Conservation (phyloP, 2,797 vertebrate species). For the Pangasius djambal region DNA sequence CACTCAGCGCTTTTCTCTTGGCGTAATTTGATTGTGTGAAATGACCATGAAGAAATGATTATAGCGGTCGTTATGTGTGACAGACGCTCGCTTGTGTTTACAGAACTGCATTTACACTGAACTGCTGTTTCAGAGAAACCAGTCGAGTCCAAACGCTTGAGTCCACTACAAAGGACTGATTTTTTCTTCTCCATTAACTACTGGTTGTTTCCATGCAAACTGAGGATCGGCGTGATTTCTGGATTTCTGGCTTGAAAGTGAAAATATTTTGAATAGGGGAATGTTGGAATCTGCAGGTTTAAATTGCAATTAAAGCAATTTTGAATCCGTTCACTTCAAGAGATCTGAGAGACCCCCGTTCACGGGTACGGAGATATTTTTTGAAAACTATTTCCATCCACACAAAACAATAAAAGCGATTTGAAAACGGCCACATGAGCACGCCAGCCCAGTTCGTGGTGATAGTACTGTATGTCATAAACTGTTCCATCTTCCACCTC, state of each 20-base stretch:
- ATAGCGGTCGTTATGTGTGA: slow-evolving; percentile 61
- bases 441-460: too few species aligned
- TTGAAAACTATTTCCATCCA: too few species aligned
- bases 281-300: neutral
- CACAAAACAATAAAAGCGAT: too few species aligned
- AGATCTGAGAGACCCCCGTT: too few species aligned
- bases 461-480: neutral
- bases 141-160: neutral
- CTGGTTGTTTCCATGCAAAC: neutral
- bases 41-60: slow-evolving; percentile 67
- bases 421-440: too few species aligned
- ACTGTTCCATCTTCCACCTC: neutral
- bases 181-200: neutral
- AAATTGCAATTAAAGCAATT: too few species aligned
- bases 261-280: neutral
- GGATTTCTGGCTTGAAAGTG: neutral
- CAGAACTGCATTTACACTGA: slow-evolving; percentile 37
- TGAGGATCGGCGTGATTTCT: neutral
- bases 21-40: slow-evolving; percentile 66
- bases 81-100: slow-evolving; percentile 60
- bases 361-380: too few species aligned
- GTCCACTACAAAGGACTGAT: neutral
- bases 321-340: too few species aligned
- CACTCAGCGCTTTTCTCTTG: slow-evolving; percentile 48
- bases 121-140: slow-evolving; percentile 9